Base-by-base conservation (phyloP, 2,888 invertebrate genomes). In the Brenthis ino region DNA sequence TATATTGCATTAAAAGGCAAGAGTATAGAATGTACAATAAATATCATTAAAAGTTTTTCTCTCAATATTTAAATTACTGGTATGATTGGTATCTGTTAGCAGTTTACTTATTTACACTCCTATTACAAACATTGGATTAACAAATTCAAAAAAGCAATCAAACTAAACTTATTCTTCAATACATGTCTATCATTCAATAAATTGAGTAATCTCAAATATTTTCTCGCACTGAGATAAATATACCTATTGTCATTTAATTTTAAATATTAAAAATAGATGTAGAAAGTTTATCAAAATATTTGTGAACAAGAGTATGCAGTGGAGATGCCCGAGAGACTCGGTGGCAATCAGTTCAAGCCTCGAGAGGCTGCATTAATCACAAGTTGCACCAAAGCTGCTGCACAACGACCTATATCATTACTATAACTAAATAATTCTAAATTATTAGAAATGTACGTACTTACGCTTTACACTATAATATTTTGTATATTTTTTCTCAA, bases 331-430 rank as follows among this genome's bases (percentile, higher is more conserved):
- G 76, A 81, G 85, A 81, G 80, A 75, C 70, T 61, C 79, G 74
- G 83, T 69, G 64, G 72, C 86, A 86, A 86, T 86, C 87, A 87
- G 84, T 69, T 83, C 68, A 80, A 76, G 80, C 79, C 87, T 81
- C 85, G 73, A 74, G 85, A 83, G 86, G 81, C 79, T 78, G 82
- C 85, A 82, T 85, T 87, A 87, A 87, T 86, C 86, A 88, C 81
- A 79, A 80, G 67, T 72, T 69, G 69, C 69, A 68, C 67, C 51
- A 69, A 67, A 61, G 61, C 71, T 57, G 63, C 61, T 57, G 68
- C 65, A 67, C 51, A 47, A 55, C 61, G 53, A 63, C 57, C 69
- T 54, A 63, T 58, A 57, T 63, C 24, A 51, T 24, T 60, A 54
- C 54, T 53, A 43, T 51, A 65, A 24, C 13, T 20, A 14, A 16